Base-by-base conservation (phyloP, 2,888 invertebrate species). In the Oasisia sp. region DNA sequence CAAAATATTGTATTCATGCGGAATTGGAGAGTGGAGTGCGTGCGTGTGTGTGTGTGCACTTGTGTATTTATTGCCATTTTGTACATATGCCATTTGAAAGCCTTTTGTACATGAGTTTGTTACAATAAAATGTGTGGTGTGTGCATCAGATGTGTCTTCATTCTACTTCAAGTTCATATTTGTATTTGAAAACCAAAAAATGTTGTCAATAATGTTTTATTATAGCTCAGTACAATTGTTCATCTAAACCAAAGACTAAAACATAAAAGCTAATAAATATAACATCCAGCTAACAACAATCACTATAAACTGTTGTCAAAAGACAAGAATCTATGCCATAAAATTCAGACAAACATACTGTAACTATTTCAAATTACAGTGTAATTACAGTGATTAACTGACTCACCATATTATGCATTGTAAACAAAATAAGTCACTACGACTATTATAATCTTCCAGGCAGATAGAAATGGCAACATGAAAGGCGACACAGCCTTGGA, bases 31-130 rank as follows among this genome's bases (percentile, higher is more conserved):
- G 27, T 14, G 7, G 74, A 19, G 74, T 74, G 74, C 27, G 74
- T 74, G 74, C 74, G n/a, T 74, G 74, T 74, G 74, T 74, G 74
- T 74, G 74, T 74, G 27, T 27, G 74, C 74, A 74, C 74, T 74
- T 74, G 74, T 74, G n/a, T 74, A 74, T 74, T 74, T 74, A 74
- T 74, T 74, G 74, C 74, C 74, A 74, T 74, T 74, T 74, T 74
- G 74, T 74, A 74, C n/a, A 74, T 74, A 74, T 74, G 74, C 74
- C 74, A 74, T 74, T 74, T 74, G 74, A 74, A 38, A 3, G n/a
- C 74, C 74, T 27, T 74, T 74, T 74, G 74, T 74, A 74, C 74
- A 74, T 27, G 74, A 74, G 74, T 74, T 74, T 74, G 74, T 74
- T 74, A 74, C 74, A 74, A 74, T 74, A 74, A 74, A 74, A 74